These are phyloP conservation scores for Chaetura pelagica DNA, from an alignment of 2,113 vertebrate species.

Conservation along the genomic window DNA sequence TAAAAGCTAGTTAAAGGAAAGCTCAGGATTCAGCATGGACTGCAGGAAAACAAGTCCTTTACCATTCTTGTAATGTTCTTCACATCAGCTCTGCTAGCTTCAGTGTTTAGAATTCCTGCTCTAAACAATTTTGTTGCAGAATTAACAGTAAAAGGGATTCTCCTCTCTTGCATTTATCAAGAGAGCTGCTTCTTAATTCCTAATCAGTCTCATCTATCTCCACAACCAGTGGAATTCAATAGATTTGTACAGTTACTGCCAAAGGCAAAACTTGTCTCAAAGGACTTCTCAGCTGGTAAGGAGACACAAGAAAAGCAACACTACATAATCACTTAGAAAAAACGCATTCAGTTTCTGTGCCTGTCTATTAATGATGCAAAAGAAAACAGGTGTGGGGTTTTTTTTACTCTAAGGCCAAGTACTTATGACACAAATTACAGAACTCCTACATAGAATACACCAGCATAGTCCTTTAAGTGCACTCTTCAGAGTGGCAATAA, in stretches of 20 bases:
- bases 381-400: background rate
- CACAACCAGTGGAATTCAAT: background rate
- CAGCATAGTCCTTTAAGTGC: background rate
- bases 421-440: background rate
- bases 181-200: background rate
- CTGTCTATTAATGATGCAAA: background rate
- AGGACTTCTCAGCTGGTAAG: background rate
- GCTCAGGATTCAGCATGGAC: background rate
- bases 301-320: background rate
- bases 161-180: background rate
- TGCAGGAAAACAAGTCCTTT: background rate
- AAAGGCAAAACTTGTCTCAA: background rate
- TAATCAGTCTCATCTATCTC: background rate
- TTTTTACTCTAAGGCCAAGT: background rate
- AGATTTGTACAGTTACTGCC: background rate
- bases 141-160: background rate
- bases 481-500: background rate
- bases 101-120: background rate
- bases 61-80: background rate
- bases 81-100: background rate
- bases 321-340: background rate
- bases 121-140: background rate
- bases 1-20: background rate
- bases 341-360: fast-evolving
- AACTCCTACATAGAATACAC: background rate